These are phyloP conservation scores for Cactoblastis cactorum DNA, from an alignment of 2,888 invertebrate species.

Conservation along the genomic window DNA sequence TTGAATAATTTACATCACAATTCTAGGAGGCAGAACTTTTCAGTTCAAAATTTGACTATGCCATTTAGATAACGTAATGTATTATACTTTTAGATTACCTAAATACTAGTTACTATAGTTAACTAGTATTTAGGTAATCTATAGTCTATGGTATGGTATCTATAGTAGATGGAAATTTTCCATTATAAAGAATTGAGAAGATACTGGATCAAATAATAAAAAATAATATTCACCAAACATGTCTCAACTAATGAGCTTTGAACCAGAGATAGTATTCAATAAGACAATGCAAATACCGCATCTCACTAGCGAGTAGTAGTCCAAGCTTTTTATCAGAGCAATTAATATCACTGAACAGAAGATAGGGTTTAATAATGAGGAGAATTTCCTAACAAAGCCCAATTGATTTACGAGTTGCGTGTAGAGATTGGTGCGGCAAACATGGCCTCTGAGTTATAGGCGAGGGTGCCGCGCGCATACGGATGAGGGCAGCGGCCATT, in stretches of 20 bases:
- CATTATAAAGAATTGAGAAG: too few relatives aligned
- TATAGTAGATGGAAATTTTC: too few relatives aligned
- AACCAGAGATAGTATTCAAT: not conserved
- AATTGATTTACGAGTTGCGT: constrained; percentile 41
- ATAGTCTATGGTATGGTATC: too few relatives aligned
- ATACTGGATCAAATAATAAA: too few relatives aligned
- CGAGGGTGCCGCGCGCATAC: constrained; percentile 54
- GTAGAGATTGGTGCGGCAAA: constrained; percentile 42
- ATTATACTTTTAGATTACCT: not conserved
- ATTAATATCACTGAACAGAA: constrained; percentile 7
- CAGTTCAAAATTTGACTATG: constrained; percentile 8
- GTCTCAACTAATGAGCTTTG: too few relatives aligned
- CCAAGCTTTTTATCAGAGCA: not conserved
- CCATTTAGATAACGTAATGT: too few relatives aligned
- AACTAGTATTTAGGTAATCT: too few relatives aligned
- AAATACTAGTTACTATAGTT: too few relatives aligned
- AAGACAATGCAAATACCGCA: not conserved
- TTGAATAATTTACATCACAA: constrained; percentile 42
- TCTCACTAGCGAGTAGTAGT: not conserved
- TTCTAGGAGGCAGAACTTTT: constrained; percentile 30
- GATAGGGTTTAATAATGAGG: constrained; percentile 5
- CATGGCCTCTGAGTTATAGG: constrained; percentile 54
- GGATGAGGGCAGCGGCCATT: constrained; percentile 55
- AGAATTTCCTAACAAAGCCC: constrained; percentile 23
- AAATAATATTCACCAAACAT: too few relatives aligned